These are phyloP conservation scores for Lingula anatina DNA, from an alignment of 2,888 invertebrate genomes.

Conservation along the genomic window DNA sequence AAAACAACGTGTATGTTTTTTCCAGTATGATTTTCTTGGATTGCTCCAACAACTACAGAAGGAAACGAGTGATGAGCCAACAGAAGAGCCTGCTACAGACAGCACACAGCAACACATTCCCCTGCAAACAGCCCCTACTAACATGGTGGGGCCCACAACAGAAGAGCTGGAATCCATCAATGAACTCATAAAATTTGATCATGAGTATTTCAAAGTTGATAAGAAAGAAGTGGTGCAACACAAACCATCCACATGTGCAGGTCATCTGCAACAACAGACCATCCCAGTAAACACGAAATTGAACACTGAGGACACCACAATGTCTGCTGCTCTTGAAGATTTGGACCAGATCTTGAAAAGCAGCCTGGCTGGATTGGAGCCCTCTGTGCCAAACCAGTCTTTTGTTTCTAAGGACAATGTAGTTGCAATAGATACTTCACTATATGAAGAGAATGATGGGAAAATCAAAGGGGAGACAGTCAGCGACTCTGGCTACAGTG, in stretches of 20 bases:
- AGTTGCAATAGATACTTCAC: too few relatives aligned
- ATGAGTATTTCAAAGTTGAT: conserved; percentile 39
- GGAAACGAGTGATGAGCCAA: conserved; percentile 7
- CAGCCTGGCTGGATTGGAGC: too few relatives aligned
- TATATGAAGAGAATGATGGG: too few relatives aligned
- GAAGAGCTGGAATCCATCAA: conserved; percentile 54
- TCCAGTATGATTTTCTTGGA: conserved; percentile 38
- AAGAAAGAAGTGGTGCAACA: neutral
- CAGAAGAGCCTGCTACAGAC: conserved; percentile 2
- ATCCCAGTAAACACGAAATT: neutral
- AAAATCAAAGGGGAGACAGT: neutral
- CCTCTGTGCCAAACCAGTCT: too few relatives aligned
- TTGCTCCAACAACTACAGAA: conserved; percentile 22
- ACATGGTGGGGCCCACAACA: conserved; percentile 54
- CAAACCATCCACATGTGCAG: conserved; percentile 13
- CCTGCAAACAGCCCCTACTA: conserved; percentile 3
- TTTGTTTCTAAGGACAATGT: too few relatives aligned
- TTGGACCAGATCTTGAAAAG: too few relatives aligned
- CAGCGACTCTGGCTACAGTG: conserved; percentile 31
- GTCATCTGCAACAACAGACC: too few relatives aligned
- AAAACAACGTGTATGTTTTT: conserved; percentile 5
- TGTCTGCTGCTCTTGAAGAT: too few relatives aligned
- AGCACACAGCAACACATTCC: neutral
- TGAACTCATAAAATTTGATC: conserved; percentile 51
- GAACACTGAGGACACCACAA: too few relatives aligned